Evolutionary conservation across 2,113 vertebrate genomes (phyloP).

Genomic region (Corydoras maculifer): DNA sequence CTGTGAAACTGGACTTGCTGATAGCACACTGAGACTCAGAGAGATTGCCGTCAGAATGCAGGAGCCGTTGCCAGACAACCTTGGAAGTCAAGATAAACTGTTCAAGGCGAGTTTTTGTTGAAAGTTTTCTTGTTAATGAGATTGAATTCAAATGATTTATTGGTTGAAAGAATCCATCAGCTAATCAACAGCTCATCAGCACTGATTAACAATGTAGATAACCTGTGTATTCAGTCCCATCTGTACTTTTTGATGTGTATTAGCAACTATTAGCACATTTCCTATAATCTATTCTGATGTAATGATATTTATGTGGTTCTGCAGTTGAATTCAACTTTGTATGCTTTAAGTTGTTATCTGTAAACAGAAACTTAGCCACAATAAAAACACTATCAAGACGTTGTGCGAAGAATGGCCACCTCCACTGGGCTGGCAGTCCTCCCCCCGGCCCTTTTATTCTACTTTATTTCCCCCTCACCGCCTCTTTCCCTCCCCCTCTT

Average conservation of each 20-base stretch:
- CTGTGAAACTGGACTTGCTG: constrained; percentile 64
- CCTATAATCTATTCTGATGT: no score
- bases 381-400: neutral
- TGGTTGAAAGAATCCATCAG: no score
- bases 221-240: neutral
- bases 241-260: neutral
- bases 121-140: no score
- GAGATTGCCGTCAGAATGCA: constrained; percentile 60
- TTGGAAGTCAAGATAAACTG: constrained; percentile 61
- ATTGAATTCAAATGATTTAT: no score
- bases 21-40: constrained; percentile 56
- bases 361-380: constrained; percentile 8
- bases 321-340: neutral
- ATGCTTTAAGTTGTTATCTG: neutral
- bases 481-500: constrained; percentile 57
- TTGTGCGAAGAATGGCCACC: constrained; percentile 23
- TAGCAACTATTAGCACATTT: neutral
- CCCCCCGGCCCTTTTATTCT: constrained; percentile 47
- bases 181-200: neutral
- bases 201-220: neutral
- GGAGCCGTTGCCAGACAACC: constrained; percentile 57
- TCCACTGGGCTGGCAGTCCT: constrained; percentile 29
- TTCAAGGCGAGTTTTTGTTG: constrained; percentile 64
- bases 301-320: neutral
- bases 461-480: constrained; percentile 42